Base-by-base conservation (phyloP, 2,888 invertebrate species). In the Chamaedrilus cognettii region DNA sequence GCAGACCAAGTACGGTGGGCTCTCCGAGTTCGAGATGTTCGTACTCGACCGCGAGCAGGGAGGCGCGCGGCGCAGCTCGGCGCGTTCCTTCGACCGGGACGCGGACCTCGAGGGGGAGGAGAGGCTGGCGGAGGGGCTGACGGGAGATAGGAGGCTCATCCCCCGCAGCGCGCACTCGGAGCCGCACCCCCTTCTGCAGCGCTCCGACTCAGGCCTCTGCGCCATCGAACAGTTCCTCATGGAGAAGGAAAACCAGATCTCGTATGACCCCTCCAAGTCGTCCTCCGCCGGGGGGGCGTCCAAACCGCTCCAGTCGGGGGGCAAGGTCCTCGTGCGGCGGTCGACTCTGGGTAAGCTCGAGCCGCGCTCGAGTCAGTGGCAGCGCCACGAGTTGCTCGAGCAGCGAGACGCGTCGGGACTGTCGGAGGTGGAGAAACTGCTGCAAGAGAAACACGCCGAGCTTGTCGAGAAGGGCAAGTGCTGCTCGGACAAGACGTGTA, bases 101-200 rank as follows among this genome's bases (percentile, higher is more conserved):
- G 15, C 26, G 51, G 35, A 4, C 60, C 11, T 11, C n/a, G 58
- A 5, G 7, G n/a, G n/a, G n/a, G 62, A 7, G 26, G 31, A 4
- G 2, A 15, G 51, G 7, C 7, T 7, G 7, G 7, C 15, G 15
- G 26, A 26, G 7, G 55, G 5, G 7, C 15, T 23, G 7, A 26
- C 7, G 15, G 15, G 55, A 7, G 52, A 3, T 4, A n/a, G 31
- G 26, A 51, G 55, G 34, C 61, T 72, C 32, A 33, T 66, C 30
- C 73, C 73, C 15, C 66, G 73, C 7, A 61, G 70, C 19, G 68
- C 73, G 1, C 69, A 71, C n/a, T 67, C 51, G 28, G 71, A 73
- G 33, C 34, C 60, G 15, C 63, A 69, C 56, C 58, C 67, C 3
- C 65, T 73, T 26, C 67, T 72, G 7, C 63, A 63, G n/a, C 72